Evolutionary conservation across 2,797 vertebrate species (phyloP).

Genomic region (Xenopus petersii): DNA sequence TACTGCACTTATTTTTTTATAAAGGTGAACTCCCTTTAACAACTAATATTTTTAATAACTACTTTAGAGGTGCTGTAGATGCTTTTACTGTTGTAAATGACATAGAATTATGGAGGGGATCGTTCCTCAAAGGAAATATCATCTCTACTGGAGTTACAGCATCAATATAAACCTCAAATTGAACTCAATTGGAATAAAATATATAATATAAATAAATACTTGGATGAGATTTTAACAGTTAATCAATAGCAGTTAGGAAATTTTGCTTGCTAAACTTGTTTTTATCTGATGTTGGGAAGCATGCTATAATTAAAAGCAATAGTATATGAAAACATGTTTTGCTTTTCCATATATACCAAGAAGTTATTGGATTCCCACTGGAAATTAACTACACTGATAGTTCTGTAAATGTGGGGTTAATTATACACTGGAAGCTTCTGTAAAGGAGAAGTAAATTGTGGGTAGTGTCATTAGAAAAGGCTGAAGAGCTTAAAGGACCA

Average conservation of each 20-base stretch:
- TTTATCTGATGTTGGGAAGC: not conserved
- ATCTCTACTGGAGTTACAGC: slow-evolving; percentile 34
- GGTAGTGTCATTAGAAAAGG: too few species aligned
- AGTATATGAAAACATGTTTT: too few species aligned
- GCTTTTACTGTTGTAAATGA: slow-evolving; percentile 37
- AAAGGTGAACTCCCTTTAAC: slow-evolving; percentile 1
- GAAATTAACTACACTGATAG: too few species aligned
- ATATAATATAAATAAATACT: slow-evolving; percentile 20
- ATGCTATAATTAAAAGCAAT: too few species aligned
- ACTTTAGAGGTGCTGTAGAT: slow-evolving; percentile 13
- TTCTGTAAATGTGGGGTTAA: too few species aligned
- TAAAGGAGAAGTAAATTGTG: too few species aligned
- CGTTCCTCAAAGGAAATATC: slow-evolving; percentile 32
- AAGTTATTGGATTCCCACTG: too few species aligned
- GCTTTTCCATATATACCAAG: too few species aligned
- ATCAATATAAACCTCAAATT: slow-evolving; percentile 40
- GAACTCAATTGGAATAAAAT: slow-evolving; percentile 35
- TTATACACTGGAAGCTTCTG: too few species aligned
- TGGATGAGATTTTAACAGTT: slow-evolving; percentile 10
- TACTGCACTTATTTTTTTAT: too few species aligned
- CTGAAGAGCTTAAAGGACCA: too few species aligned
- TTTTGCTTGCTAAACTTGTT: not conserved
- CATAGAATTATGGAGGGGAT: slow-evolving; percentile 28
- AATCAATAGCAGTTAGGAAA: not conserved
- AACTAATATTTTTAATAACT: slow-evolving; percentile 1